Conservation (phyloP, 2,888 invertebrate genomes). For the Dynastes maya region DNA sequence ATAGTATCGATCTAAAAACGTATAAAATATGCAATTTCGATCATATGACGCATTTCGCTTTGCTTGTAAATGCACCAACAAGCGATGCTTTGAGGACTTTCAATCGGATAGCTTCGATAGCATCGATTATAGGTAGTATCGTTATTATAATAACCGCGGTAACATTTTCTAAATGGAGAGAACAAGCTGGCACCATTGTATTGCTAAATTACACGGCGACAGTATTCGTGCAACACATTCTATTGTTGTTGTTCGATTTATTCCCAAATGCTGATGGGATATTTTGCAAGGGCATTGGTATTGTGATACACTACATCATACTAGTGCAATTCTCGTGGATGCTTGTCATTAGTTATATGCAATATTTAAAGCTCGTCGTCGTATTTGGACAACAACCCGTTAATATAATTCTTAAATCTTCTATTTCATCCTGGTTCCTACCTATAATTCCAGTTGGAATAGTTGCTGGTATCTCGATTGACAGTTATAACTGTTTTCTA, state of each 20-base stretch:
- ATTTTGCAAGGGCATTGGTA: constrained; percentile 24
- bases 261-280: not conserved
- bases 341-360: constrained; percentile 41
- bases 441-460: constrained; percentile 34
- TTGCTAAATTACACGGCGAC: constrained; percentile 34
- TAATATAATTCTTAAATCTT: not conserved
- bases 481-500: constrained; percentile 40
- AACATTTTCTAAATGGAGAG: constrained; percentile 42
- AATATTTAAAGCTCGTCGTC: constrained; percentile 40
- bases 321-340: constrained; percentile 48
- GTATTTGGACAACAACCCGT: not conserved
- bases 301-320: constrained; percentile 36
- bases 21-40: constrained; percentile 35
- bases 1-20: constrained; percentile 6
- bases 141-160: constrained; percentile 36
- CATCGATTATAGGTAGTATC: constrained; percentile 28
- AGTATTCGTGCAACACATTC: constrained; percentile 32
- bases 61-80: constrained; percentile 39
- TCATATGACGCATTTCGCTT: constrained; percentile 49
- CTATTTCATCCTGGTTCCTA: constrained; percentile 29
- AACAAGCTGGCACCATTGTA: constrained; percentile 24
- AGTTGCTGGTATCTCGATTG: not conserved
- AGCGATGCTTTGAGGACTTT: constrained; percentile 1
- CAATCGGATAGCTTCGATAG: constrained; percentile 10
- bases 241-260: constrained; percentile 29